Evolutionary conservation across 2,797 vertebrate species (phyloP).

Genomic region (Hemibagrus guttatus): DNA sequence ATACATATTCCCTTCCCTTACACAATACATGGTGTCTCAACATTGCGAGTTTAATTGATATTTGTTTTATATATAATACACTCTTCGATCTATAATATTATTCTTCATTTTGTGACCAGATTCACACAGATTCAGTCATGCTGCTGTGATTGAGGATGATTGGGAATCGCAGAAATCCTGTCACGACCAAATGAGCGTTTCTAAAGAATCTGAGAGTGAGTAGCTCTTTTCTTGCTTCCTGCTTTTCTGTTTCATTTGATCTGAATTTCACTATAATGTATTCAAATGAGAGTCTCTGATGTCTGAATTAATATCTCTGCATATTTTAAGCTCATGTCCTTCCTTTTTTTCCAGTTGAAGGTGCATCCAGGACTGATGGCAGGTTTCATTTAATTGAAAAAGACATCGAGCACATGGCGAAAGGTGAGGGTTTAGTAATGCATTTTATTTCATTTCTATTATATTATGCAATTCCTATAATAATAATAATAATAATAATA

Average conservation of each 20-base stretch:
- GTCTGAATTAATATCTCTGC: slow-evolving; percentile 29
- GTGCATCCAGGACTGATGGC: slow-evolving; percentile 80
- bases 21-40: not conserved
- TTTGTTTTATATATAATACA: too few relatives aligned
- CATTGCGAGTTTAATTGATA: not conserved
- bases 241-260: slow-evolving; percentile 18
- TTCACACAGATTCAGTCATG: slow-evolving; percentile 78
- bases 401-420: slow-evolving; percentile 92
- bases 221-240: slow-evolving; percentile 10
- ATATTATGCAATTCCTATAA: not conserved
- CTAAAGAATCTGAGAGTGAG: slow-evolving; percentile 81
- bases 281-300: slow-evolving; percentile 19
- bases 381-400: slow-evolving; percentile 82
- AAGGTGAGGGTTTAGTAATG: slow-evolving; percentile 75
- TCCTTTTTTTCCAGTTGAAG: slow-evolving; percentile 76
- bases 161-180: slow-evolving; percentile 79
- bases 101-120: slow-evolving; percentile 63
- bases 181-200: slow-evolving; percentile 79
- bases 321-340: slow-evolving; percentile 1
- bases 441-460: not conserved
- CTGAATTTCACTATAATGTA: slow-evolving; percentile 8
- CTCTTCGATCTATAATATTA: not conserved
- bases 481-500: too few relatives aligned
- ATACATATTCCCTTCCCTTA: not conserved
- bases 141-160: slow-evolving; percentile 75